These are phyloP conservation scores for Eurypyga helias DNA, from an alignment of 2,113 vertebrate genomes.

Conservation along the genomic window DNA sequence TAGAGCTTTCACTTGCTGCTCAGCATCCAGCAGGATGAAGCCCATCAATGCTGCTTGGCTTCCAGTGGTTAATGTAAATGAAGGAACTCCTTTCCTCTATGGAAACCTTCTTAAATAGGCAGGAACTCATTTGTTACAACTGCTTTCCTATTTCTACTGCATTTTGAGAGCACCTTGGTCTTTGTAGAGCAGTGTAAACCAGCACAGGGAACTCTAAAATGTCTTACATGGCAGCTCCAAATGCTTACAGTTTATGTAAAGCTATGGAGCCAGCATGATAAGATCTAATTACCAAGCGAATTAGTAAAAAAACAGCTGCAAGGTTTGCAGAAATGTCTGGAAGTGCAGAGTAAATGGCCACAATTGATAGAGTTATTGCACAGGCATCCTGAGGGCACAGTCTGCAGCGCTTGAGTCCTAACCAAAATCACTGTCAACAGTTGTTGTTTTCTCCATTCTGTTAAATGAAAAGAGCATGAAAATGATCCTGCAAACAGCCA, in stretches of 20 bases:
- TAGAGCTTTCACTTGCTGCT: neutral
- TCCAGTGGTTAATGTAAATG: neutral
- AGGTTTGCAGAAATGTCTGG: slow-evolving; percentile 70
- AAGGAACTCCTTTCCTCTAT: neutral
- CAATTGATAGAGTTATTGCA: slow-evolving; percentile 61
- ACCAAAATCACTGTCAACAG: slow-evolving; percentile 52
- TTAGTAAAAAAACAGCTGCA: slow-evolving; percentile 67
- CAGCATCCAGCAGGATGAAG: neutral
- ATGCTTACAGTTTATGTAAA: slow-evolving; percentile 67
- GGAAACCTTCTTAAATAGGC: neutral
- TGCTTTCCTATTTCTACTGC: neutral
- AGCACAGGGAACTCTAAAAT: neutral
- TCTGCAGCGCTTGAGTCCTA: slow-evolving; percentile 29
- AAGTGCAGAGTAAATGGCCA: slow-evolving; percentile 49
- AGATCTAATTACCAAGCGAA: slow-evolving; percentile 69
- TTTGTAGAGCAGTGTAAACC: neutral
- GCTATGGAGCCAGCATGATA: slow-evolving; percentile 65
- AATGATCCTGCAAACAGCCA: slow-evolving; percentile 44
- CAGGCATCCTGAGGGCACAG: slow-evolving; percentile 61
- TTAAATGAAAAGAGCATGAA: slow-evolving; percentile 47
- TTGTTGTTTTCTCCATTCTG: slow-evolving; percentile 33
- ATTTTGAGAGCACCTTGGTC: neutral
- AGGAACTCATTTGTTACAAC: neutral
- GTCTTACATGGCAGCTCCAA: slow-evolving; percentile 56
- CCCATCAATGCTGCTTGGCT: neutral